These are phyloP conservation scores for Heptranchias perlo DNA, from an alignment of 2,113 vertebrate species.

Conservation along the genomic window DNA sequence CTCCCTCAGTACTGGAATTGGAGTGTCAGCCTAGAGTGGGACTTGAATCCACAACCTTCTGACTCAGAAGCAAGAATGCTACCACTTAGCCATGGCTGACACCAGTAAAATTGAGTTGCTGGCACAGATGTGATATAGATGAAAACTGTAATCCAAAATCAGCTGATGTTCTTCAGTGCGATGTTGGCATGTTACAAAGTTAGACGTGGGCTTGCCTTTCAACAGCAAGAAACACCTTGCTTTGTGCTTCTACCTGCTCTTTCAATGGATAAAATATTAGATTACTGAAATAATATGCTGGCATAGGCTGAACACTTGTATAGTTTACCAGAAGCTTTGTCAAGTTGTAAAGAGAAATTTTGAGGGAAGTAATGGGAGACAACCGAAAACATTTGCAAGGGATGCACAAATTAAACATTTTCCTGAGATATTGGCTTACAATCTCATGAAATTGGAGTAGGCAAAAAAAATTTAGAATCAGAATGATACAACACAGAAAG, in stretches of 20 bases:
- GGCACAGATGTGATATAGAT: background rate
- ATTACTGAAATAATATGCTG: background rate
- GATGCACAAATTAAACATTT: background rate
- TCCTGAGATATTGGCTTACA: background rate
- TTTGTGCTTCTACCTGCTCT: background rate
- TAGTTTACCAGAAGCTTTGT: too few relatives aligned
- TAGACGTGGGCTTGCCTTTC: background rate
- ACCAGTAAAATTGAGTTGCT: background rate
- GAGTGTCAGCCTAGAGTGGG: background rate
- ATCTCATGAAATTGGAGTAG: background rate
- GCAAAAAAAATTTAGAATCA: background rate
- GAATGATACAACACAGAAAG: too few relatives aligned
- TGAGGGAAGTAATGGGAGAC: background rate
- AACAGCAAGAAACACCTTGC: too few relatives aligned
- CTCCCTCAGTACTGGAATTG: background rate
- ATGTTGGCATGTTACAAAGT: background rate
- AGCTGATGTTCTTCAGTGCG: background rate
- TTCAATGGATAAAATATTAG: background rate
- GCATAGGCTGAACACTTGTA: background rate
- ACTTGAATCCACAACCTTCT: background rate
- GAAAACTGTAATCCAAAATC: background rate
- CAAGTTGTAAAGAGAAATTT: too few relatives aligned
- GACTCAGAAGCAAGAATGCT: background rate
- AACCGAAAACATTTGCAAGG: background rate
- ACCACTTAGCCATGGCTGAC: background rate